Conservation (phyloP, 2,888 invertebrate species). For the Scaptomyza flava region DNA sequence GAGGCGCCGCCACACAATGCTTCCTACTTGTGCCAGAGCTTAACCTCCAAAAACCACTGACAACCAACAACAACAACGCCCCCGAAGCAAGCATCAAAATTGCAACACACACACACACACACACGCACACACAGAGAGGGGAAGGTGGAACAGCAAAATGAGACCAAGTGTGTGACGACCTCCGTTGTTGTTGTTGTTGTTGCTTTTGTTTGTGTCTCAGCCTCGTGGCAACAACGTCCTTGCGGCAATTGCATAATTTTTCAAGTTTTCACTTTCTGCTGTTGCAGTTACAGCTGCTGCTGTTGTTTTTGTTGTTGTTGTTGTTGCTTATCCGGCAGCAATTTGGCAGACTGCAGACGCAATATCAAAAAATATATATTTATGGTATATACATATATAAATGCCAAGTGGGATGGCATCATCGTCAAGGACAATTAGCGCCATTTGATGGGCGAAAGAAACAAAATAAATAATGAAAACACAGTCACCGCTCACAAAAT, state of each 20-base stretch:
- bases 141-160: conserved; percentile 52
- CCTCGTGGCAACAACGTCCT: conserved; percentile 77
- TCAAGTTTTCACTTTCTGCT: conserved; percentile 75
- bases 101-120: conserved; percentile 48
- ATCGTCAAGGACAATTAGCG: conserved; percentile 76
- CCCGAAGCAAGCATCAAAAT: conserved; percentile 62
- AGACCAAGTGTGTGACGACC: conserved; percentile 78
- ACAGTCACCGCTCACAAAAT: conserved; percentile 6
- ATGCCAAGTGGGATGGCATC: conserved; percentile 72
- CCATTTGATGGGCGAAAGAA: conserved; percentile 64
- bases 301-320: conserved; percentile 25
- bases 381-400: not conserved
- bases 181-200: conserved; percentile 50
- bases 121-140: conserved; percentile 29
- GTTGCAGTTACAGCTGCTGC: conserved; percentile 29
- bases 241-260: conserved; percentile 78
- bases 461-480: conserved; percentile 7
- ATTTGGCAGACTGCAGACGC: conserved; percentile 65
- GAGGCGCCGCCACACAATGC: conserved; percentile 67
- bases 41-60: conserved; percentile 70
- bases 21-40: conserved; percentile 68
- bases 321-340: conserved; percentile 70
- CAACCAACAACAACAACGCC: conserved; percentile 54
- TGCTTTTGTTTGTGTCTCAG: conserved; percentile 20
- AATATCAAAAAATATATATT: conserved; percentile 47